Evolutionary conservation across 2,888 invertebrate genomes (phyloP).

Genomic region (Lycaena phlaeas): DNA sequence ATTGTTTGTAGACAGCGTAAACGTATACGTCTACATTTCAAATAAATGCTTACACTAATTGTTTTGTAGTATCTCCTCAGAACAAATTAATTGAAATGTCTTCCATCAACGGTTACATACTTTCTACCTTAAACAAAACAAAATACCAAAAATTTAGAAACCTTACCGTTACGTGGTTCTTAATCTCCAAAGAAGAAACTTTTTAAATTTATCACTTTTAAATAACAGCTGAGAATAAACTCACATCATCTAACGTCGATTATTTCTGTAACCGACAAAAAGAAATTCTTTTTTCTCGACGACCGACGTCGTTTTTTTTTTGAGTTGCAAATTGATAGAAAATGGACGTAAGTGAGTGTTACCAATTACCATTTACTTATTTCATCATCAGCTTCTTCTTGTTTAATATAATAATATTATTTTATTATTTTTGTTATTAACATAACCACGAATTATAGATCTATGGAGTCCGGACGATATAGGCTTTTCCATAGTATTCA

Average conservation of each 20-base stretch:
- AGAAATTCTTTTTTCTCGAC: conserved; percentile 39
- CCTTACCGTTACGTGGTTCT: conserved; percentile 50
- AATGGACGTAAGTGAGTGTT: conserved; percentile 45
- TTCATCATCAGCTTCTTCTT: background rate
- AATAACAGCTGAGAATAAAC: conserved; percentile 16
- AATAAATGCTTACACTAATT: background rate
- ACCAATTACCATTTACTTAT: background rate
- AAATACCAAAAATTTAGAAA: conserved; percentile 52
- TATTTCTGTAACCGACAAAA: conserved; percentile 44
- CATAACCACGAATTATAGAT: no score
- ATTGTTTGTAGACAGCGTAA: background rate
- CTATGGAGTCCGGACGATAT: no score
- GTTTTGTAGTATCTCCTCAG: conserved; percentile 50
- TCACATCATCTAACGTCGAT: conserved; percentile 51
- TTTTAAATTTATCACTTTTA: background rate
- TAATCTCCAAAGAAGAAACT: conserved; percentile 13
- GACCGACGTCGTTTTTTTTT: conserved; percentile 62
- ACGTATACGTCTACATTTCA: background rate
- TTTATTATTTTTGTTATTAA: no score
- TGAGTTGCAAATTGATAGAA: conserved; percentile 54
- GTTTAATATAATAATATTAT: background rate
- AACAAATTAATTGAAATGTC: conserved; percentile 39
- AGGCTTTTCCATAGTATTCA: no score
- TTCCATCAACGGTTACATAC: conserved; percentile 63
- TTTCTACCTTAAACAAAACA: conserved; percentile 61